Evolutionary conservation across 1,140 invertebrate species (phyloP), one percentile per base, ranked within the genome.

Genomic region (Phortica variegata): DNA sequence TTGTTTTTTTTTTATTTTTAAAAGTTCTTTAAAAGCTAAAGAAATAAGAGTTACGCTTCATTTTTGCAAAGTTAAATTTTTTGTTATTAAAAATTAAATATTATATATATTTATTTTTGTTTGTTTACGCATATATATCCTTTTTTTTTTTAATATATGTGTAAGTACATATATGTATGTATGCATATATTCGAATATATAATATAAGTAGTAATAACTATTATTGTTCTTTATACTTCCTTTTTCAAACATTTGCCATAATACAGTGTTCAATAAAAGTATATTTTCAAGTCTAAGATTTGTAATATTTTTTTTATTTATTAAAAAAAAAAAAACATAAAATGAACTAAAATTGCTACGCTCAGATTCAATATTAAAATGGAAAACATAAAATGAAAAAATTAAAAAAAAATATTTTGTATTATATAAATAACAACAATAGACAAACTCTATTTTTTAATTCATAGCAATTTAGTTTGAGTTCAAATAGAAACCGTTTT

Each of bases 161-260:
- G n/a, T n/a, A n/a, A n/a, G n/a, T 19, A 39, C 44, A 56, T 52
- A 46, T 52, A 44, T 47, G 8, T 47, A 18, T 54, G 49, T 47
- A 23, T 46, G 26, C 23, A 53, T 54, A 61, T 66, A 66, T 65
- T 62, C 53, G 56, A 66, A 56, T 58, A 68, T 68, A 62, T 73
- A 70, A 70, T 68, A 70, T 73, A 73, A 73, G 65, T 73, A 72
- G 69, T 73, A 73, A 73, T 73, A 73, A 68, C 70, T 73, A 73
- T 73, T 73, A 73, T 73, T 73, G 70, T 73, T 73, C 70, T 73
- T 73, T 68, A 73, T 73, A 73, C 62, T 73, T 70, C 62, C 60
- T 65, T 56, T 61, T 51, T 58, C 46, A 26, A 51, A 59, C 52
- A 44, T 59, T 61, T 58, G 54, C 52, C 60, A 58, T 61, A 61